These are phyloP conservation scores for Urocynchramus pylzowi DNA, from an alignment of 2,113 vertebrate species.

Conservation along the genomic window DNA sequence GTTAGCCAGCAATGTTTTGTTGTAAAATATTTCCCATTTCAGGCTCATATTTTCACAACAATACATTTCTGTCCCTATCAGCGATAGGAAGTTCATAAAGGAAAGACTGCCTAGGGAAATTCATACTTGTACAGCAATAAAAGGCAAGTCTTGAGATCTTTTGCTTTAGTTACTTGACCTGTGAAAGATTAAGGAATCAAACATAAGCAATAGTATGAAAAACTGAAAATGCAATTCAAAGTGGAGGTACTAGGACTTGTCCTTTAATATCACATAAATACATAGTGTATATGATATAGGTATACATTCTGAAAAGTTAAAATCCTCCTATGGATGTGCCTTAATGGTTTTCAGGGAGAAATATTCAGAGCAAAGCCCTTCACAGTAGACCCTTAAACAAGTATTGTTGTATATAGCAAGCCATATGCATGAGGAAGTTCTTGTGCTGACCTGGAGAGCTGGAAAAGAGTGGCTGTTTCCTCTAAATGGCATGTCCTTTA, in stretches of 20 bases:
- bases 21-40: not conserved
- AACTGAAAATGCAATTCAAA: not conserved
- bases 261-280: not conserved
- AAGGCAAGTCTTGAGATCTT: not conserved
- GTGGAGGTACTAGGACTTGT: not conserved
- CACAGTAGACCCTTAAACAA: not conserved
- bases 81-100: not conserved
- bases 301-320: not conserved
- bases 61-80: not conserved
- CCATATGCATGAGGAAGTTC: not conserved
- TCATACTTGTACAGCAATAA: not conserved
- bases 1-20: not conserved
- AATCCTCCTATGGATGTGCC: not conserved
- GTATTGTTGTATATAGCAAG: not conserved
- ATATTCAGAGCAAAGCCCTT: not conserved
- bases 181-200: not conserved
- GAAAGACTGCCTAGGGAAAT: not conserved
- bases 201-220: not conserved
- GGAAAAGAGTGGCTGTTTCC: not conserved
- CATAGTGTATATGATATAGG: not conserved
- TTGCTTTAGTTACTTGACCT: not conserved
- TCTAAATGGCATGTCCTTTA: not conserved
- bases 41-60: not conserved
- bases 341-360: slow-evolving; percentile 12
- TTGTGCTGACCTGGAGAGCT: not conserved